Conservation (phyloP, 2,797 vertebrate species). For the Acomys russatus region DNA sequence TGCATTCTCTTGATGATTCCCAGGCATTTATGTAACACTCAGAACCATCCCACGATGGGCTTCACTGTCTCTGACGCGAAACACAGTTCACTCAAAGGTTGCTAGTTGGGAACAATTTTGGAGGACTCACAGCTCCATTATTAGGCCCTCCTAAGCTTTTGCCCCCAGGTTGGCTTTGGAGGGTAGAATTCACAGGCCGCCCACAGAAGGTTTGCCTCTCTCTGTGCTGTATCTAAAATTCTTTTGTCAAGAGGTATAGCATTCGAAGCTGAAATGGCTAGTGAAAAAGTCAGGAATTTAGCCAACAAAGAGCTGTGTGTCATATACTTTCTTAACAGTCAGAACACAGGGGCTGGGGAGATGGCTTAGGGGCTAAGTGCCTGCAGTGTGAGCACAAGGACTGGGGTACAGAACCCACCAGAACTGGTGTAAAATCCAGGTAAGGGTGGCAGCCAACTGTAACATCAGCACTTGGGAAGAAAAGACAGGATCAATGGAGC, state of each 20-base stretch:
- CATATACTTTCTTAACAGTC: background rate
- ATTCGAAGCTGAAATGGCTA: constrained; percentile 33
- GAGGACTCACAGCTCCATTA: background rate
- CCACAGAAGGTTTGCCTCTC: background rate
- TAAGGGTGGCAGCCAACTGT: background rate
- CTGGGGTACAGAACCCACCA: background rate
- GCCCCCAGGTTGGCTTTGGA: background rate
- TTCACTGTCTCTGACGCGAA: constrained; percentile 44
- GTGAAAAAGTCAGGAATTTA: background rate
- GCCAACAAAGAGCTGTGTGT: background rate
- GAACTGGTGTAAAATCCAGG: background rate
- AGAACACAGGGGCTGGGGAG: background rate
- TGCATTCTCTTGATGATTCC: constrained; percentile 34
- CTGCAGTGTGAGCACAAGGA: background rate
- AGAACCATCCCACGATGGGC: constrained; percentile 1
- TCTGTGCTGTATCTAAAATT: constrained; percentile 23
- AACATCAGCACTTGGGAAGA: background rate
- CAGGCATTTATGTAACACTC: background rate
- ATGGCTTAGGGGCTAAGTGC: background rate
- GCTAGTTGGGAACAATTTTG: background rate
- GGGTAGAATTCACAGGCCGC: background rate
- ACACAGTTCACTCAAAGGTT: constrained; percentile 22
- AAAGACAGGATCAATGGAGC: background rate
- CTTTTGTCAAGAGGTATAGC: background rate
- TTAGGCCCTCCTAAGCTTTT: constrained; percentile 2